Evolutionary conservation across 2,113 vertebrate species (phyloP).

Genomic region (Pipa parva): DNA sequence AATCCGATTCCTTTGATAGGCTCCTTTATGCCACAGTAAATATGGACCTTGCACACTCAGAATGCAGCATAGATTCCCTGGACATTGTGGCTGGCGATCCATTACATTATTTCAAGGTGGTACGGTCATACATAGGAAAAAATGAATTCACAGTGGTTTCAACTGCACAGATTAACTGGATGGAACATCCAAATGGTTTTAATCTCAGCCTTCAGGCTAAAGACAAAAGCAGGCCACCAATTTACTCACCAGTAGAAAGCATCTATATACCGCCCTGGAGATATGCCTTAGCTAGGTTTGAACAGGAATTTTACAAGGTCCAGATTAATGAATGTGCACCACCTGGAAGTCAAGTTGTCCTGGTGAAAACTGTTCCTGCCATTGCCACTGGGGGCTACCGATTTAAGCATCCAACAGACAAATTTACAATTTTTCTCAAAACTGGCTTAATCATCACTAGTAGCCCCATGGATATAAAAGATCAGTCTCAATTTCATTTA

Average conservation of each 20-base stretch:
- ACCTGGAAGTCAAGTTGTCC: slow-evolving; percentile 72
- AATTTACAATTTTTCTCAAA: slow-evolving; percentile 77
- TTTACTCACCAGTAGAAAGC: slow-evolving; percentile 65
- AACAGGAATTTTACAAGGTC: slow-evolving; percentile 72
- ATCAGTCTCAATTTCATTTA: slow-evolving; percentile 73
- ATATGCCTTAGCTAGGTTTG: slow-evolving; percentile 67
- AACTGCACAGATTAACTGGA: slow-evolving; percentile 77
- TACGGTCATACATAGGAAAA: slow-evolving; percentile 67
- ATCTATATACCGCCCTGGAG: slow-evolving; percentile 73
- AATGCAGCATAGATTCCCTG: slow-evolving; percentile 62
- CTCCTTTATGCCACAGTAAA: slow-evolving; percentile 66
- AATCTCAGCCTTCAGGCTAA: slow-evolving; percentile 88
- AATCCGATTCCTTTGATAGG: slow-evolving; percentile 51
- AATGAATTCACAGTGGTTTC: slow-evolving; percentile 79
- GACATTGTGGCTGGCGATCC: slow-evolving; percentile 80
- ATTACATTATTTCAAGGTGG: slow-evolving; percentile 72
- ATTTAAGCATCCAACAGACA: slow-evolving; percentile 69
- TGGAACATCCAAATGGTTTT: slow-evolving; percentile 71
- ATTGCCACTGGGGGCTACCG: slow-evolving; percentile 70
- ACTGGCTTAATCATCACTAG: slow-evolving; percentile 82
- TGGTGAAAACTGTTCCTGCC: slow-evolving; percentile 61
- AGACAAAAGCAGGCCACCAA: slow-evolving; percentile 65
- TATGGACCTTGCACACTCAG: slow-evolving; percentile 65
- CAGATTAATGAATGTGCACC: slow-evolving; percentile 84
- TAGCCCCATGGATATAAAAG: slow-evolving; percentile 69